phyloP scores from a whole-genome alignment of 2,888 invertebrate genomes.

The Scotopteryx bipunctaria region DNA sequence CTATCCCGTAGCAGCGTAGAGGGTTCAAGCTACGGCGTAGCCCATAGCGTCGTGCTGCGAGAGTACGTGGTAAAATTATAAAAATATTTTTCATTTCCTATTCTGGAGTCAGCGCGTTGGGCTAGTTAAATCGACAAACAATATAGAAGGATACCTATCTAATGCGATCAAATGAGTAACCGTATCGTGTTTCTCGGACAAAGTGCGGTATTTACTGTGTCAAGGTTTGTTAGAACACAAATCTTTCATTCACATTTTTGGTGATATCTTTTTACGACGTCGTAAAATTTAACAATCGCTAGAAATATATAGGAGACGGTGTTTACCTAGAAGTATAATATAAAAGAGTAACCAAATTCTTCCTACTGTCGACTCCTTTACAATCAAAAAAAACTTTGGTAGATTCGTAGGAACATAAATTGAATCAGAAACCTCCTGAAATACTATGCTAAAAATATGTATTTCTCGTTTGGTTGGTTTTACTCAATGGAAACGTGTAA shows the following conservation, averaged over 20 bases:
- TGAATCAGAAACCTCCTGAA: background rate
- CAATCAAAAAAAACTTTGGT: too few species aligned
- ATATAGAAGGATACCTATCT: conserved; percentile 11
- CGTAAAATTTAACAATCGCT: background rate
- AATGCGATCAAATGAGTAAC: conserved; percentile 21
- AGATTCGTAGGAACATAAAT: too few species aligned
- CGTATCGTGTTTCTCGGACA: conserved; percentile 61
- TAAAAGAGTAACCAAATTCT: too few species aligned
- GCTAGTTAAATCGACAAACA: too few species aligned
- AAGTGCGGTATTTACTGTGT: conserved; percentile 59
- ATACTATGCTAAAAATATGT: conserved; percentile 4
- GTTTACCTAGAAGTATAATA: too few species aligned
- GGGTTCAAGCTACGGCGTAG: conserved; percentile 7
- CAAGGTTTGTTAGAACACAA: conserved; percentile 52
- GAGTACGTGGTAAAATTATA: background rate
- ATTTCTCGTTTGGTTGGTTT: conserved; percentile 12
- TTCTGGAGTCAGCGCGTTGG: too few species aligned
- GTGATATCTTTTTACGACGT: background rate
- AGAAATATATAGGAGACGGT: too few species aligned
- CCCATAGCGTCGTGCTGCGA: background rate
- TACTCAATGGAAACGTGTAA: conserved; percentile 27
- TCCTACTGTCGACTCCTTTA: too few species aligned
- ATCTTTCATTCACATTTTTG: conserved; percentile 14
- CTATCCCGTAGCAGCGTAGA: conserved; percentile 3
- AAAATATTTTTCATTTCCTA: too few species aligned